Conservation (phyloP, 2,113 vertebrate species). For the Apaloderma vittatum region DNA sequence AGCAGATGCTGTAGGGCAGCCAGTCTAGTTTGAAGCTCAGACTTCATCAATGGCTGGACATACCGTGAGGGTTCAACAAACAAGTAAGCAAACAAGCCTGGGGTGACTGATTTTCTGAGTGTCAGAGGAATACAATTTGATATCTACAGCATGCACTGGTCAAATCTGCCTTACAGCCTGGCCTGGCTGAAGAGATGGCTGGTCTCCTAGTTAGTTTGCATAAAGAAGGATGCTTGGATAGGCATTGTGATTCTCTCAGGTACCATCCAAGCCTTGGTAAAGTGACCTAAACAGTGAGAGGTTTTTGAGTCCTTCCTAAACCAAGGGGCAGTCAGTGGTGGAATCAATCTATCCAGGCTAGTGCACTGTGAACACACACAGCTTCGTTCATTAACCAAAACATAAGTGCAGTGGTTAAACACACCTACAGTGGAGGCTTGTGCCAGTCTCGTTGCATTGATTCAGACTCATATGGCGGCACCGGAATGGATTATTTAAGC, state of each 20-base stretch:
- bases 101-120: conserved; percentile 29
- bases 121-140: not conserved
- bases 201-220: not conserved
- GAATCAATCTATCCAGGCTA: not conserved
- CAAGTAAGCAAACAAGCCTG: conserved; percentile 35
- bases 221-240: not conserved
- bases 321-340: not conserved
- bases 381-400: not conserved
- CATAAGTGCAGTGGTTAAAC: not conserved
- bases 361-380: not conserved
- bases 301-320: not conserved
- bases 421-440: not conserved
- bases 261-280: not conserved
- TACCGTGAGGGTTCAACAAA: not conserved
- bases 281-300: not conserved
- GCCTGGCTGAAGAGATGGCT: not conserved
- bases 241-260: fast-evolving
- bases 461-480: not conserved
- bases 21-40: conserved; percentile 5
- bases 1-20: conserved; percentile 30
- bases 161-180: not conserved
- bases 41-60: not conserved
- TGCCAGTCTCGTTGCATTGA: not conserved
- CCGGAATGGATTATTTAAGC: not conserved
- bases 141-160: not conserved